A percentile compares a stretch with the other conserved stretches of the same genome.
phyloP scores from a whole-genome alignment of 1,140 invertebrate species.

The Calycopis cecrops region DNA sequence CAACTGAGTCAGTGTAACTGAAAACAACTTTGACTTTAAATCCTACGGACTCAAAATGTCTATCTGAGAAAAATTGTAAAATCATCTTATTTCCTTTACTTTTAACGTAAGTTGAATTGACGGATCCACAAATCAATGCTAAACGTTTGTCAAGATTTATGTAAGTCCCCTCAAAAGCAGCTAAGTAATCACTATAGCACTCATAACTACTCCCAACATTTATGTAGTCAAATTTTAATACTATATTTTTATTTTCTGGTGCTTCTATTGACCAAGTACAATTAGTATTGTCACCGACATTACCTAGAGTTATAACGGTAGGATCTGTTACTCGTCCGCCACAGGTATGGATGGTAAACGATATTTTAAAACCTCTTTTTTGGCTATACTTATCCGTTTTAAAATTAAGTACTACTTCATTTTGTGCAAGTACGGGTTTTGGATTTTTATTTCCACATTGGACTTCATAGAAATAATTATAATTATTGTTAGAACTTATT shows the following conservation, averaged over 20 bases:
- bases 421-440: slow-evolving; percentile 22
- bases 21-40: slow-evolving; percentile 79
- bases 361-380: slow-evolving; percentile 73
- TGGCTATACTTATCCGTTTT: slow-evolving; percentile 65
- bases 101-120: slow-evolving; percentile 76
- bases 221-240: slow-evolving; percentile 78
- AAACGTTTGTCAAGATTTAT: slow-evolving; percentile 65
- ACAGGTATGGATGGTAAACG: slow-evolving; percentile 70
- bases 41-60: slow-evolving; percentile 52
- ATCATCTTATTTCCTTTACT: slow-evolving; percentile 75
- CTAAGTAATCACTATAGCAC: slow-evolving; percentile 76
- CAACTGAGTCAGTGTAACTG: slow-evolving; percentile 71
- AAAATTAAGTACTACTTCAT: slow-evolving; percentile 37
- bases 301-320: slow-evolving; percentile 52
- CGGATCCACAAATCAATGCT: slow-evolving; percentile 79
- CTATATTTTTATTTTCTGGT: slow-evolving; percentile 78
- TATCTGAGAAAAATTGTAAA: slow-evolving; percentile 76
- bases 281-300: slow-evolving; percentile 72
- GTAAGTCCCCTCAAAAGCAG: slow-evolving; percentile 76
- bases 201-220: slow-evolving; percentile 64
- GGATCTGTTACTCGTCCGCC: slow-evolving; percentile 68
- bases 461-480: slow-evolving; percentile 27
- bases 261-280: slow-evolving; percentile 89
- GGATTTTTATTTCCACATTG: slow-evolving; percentile 52
- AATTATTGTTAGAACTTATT: slow-evolving; percentile 25